Evolutionary conservation across 2,797 vertebrate species (phyloP).

Genomic region (Peromyscus attwateri): DNA sequence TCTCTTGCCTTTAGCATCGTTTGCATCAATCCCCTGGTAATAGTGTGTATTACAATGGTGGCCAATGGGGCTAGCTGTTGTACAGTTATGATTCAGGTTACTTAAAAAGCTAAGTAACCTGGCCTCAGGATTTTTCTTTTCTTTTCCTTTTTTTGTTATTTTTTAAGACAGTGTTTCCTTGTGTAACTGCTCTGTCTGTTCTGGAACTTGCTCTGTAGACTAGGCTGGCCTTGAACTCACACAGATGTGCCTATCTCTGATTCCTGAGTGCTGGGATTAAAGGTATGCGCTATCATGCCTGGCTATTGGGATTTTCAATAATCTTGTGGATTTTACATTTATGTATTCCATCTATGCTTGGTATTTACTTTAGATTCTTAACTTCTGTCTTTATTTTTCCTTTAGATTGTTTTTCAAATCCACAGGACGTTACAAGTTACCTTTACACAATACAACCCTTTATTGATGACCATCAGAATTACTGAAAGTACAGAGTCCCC

Average conservation of each 20-base stretch:
- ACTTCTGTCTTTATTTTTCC: neutral
- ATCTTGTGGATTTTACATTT: neutral
- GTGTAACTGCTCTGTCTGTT: neutral
- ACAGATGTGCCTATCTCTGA: neutral
- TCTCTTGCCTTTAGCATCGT: neutral
- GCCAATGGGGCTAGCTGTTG: neutral
- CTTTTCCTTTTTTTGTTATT: neutral
- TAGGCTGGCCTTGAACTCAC: neutral
- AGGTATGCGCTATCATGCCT: neutral
- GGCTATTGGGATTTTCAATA: neutral
- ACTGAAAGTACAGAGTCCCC: neutral
- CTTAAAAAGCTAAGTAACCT: neutral
- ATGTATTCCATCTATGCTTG: neutral
- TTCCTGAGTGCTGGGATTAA: neutral
- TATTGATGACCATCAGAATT: neutral
- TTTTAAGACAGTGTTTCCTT: neutral
- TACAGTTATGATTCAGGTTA: neutral
- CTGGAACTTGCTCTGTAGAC: neutral
- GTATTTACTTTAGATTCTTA: neutral
- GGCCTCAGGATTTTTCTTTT: neutral
- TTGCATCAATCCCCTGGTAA: neutral
- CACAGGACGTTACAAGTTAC: too few relatives aligned
- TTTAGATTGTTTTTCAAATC: neutral
- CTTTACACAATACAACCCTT: neutral
- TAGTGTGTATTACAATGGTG: too few relatives aligned